Evolutionary conservation across 2,797 vertebrate genomes (phyloP).

Genomic region (Dicrostonyx torquatus): DNA sequence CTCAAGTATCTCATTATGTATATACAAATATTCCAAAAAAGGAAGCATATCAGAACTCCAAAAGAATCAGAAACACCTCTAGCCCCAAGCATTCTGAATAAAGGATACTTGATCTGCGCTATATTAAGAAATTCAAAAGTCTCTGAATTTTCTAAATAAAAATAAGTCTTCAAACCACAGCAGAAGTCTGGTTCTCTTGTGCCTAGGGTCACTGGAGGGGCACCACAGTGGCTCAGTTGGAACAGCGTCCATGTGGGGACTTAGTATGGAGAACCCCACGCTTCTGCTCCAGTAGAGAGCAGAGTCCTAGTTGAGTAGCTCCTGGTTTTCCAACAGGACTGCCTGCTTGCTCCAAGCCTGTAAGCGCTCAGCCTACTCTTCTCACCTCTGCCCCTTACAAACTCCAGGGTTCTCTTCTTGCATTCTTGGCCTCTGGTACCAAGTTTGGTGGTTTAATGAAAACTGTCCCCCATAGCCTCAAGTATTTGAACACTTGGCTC

Average conservation of each 20-base stretch:
- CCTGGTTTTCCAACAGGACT: not conserved
- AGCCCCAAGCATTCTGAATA: not conserved
- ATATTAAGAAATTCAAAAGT: conserved; percentile 6
- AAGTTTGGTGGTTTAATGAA: not conserved
- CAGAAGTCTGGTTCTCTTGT: not conserved
- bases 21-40: not conserved
- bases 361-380: not conserved
- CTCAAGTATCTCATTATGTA: not conserved
- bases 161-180: conserved; percentile 33
- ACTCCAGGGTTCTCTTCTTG: not conserved
- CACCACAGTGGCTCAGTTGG: not conserved
- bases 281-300: not conserved
- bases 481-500: not conserved
- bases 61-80: not conserved
- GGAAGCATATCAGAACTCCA: not conserved
- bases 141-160: conserved; percentile 37
- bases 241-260: not conserved
- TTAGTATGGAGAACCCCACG: not conserved
- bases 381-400: not conserved
- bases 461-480: not conserved
- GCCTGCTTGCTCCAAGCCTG: not conserved
- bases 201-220: not conserved
- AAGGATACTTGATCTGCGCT: not conserved
- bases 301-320: not conserved
- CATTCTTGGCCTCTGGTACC: not conserved